phyloP scores from a whole-genome alignment of 2,797 vertebrate genomes.

The Pangasius sanitwongsei region DNA sequence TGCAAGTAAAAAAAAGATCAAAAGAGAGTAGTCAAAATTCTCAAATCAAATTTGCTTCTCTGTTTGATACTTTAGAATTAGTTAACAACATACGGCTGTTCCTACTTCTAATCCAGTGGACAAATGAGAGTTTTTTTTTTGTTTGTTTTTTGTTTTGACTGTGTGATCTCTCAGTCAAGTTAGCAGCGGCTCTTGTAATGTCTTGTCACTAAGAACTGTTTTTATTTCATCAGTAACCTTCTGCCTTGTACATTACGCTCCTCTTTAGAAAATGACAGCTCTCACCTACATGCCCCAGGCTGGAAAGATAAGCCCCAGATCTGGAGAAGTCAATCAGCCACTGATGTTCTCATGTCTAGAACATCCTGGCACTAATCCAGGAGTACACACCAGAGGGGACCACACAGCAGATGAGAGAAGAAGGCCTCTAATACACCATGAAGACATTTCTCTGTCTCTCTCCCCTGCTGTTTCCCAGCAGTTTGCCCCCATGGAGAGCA shows the following conservation, averaged over 20 bases:
- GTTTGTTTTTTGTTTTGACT: too few relatives aligned
- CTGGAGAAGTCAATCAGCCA: constrained; percentile 43
- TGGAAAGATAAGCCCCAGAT: constrained; percentile 13
- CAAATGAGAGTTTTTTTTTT: background rate
- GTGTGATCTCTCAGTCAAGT: background rate
- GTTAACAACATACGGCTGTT: background rate
- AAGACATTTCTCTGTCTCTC: constrained; percentile 53
- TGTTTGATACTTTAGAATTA: background rate
- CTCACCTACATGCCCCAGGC: background rate
- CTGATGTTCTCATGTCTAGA: constrained; percentile 52
- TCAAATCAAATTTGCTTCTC: background rate
- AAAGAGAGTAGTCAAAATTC: background rate
- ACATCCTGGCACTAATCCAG: constrained; percentile 36
- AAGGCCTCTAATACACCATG: constrained; percentile 63
- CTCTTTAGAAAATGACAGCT: background rate
- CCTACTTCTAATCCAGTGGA: background rate
- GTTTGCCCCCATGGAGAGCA: constrained; percentile 26
- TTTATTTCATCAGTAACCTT: background rate
- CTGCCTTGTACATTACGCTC: background rate
- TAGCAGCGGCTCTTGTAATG: background rate
- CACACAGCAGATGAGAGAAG: constrained; percentile 3
- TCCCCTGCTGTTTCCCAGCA: constrained; percentile 53
- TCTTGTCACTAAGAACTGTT: background rate
- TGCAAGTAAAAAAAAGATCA: background rate
- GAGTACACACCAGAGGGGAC: constrained; percentile 28